A percentile compares a stretch with the other conserved stretches of the same genome.
Evolutionary conservation across 2,113 vertebrate species (phyloP).

Genomic region (Macrotus californicus): DNA sequence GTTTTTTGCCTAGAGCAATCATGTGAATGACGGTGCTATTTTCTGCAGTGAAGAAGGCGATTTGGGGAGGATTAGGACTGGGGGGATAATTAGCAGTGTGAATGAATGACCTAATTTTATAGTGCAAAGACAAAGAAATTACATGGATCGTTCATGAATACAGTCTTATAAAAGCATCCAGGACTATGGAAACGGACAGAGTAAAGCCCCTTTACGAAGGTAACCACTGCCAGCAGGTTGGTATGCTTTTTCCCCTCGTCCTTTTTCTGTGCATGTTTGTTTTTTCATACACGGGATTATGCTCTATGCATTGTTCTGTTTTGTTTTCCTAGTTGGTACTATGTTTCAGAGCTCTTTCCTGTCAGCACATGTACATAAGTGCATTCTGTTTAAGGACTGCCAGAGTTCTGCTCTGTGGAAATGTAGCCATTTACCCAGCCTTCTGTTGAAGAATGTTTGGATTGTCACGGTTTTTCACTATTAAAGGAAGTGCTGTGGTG

Average conservation of each 20-base stretch:
- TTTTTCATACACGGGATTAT: neutral
- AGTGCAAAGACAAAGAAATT: neutral
- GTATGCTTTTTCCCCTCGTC: neutral
- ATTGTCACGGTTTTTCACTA: neutral
- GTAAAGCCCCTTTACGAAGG: neutral
- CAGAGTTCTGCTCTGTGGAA: neutral
- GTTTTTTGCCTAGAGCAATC: conserved; percentile 6
- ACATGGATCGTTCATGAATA: neutral
- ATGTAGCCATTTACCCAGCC: neutral
- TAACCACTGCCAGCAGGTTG: neutral
- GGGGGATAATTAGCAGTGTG: neutral
- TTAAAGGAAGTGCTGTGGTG: neutral
- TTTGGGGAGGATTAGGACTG: neutral
- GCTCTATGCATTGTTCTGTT: neutral
- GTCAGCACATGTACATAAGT: neutral
- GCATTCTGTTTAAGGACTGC: neutral
- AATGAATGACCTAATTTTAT: neutral
- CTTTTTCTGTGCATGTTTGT: neutral
- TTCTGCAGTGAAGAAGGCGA: neutral
- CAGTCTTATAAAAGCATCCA: neutral
- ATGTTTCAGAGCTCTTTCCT: neutral
- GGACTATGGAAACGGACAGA: neutral
- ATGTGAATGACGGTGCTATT: conserved; percentile 14
- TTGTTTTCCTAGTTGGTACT: neutral
- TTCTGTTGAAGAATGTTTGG: neutral